Evolutionary conservation across 1,140 invertebrate genomes (phyloP).

Genomic region (Atta texana): DNA sequence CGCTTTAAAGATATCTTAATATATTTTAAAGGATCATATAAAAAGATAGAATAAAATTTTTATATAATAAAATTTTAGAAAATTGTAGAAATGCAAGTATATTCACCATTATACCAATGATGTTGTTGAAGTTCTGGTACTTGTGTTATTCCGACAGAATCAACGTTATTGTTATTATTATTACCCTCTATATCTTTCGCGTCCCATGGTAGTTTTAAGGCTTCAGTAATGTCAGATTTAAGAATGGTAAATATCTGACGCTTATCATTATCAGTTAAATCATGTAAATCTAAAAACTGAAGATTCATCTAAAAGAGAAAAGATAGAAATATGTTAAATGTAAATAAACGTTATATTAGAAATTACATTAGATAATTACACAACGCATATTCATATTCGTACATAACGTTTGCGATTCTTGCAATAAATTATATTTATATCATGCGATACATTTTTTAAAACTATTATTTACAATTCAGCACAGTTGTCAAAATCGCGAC

Average conservation of each 20-base stretch:
- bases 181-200: conserved; percentile 69
- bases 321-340: background rate
- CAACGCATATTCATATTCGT: background rate
- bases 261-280: conserved; percentile 81
- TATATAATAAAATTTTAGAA: background rate
- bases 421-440: background rate
- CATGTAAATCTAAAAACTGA: conserved; percentile 83
- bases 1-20: background rate
- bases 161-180: conserved; percentile 71
- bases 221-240: conserved; percentile 75
- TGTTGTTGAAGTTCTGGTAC: conserved; percentile 74
- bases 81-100: background rate
- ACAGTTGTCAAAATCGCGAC: background rate
- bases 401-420: background rate
- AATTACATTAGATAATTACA: background rate
- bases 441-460: background rate
- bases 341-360: background rate
- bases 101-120: conserved; percentile 81
- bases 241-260: conserved; percentile 80
- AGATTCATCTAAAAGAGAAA: conserved; percentile 80
- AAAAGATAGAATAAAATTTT: background rate
- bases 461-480: background rate
- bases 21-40: conserved; percentile 3
- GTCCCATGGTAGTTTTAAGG: conserved; percentile 84
- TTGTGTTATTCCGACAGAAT: conserved; percentile 63